Percentiles rank a stretch among this genome's conserved stretches.
These are phyloP conservation scores for Agrochola macilenta DNA, from an alignment of 2,888 invertebrate species.

Conservation along the genomic window DNA sequence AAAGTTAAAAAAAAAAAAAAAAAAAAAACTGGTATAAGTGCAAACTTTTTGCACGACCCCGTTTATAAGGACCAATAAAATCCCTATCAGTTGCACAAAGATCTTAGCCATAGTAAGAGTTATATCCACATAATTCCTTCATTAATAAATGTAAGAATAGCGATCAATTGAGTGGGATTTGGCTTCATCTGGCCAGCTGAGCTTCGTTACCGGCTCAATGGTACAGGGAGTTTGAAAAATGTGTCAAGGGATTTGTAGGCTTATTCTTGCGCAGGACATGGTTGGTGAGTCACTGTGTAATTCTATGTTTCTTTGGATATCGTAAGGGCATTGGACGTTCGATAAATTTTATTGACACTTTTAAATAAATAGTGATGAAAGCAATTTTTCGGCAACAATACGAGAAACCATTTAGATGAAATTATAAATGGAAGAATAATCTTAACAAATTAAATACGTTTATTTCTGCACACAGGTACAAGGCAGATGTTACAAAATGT, in stretches of 20 bases:
- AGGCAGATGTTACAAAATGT: no score
- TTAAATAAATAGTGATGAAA: background rate
- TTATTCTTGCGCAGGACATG: background rate
- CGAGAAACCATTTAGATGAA: background rate
- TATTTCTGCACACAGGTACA: no score
- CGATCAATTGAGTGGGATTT: constrained; percentile 83
- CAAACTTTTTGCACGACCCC: background rate
- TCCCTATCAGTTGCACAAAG: background rate
- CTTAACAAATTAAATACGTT: no score
- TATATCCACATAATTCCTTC: constrained; percentile 70
- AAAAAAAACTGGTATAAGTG: background rate
- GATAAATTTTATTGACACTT: background rate
- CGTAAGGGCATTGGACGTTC: background rate
- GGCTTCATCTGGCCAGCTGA: constrained; percentile 77
- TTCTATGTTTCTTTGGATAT: background rate
- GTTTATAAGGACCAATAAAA: background rate
- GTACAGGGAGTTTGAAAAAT: constrained; percentile 72
- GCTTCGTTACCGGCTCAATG: constrained; percentile 71
- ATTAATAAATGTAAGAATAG: constrained; percentile 75
- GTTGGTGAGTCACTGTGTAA: background rate
- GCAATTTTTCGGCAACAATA: background rate
- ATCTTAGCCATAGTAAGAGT: constrained; percentile 1
- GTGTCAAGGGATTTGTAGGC: constrained; percentile 4
- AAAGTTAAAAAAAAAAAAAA: background rate
- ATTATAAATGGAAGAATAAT: background rate